Evolutionary conservation across 2,888 invertebrate genomes (phyloP).

Genomic region (Cephus pulcher): DNA sequence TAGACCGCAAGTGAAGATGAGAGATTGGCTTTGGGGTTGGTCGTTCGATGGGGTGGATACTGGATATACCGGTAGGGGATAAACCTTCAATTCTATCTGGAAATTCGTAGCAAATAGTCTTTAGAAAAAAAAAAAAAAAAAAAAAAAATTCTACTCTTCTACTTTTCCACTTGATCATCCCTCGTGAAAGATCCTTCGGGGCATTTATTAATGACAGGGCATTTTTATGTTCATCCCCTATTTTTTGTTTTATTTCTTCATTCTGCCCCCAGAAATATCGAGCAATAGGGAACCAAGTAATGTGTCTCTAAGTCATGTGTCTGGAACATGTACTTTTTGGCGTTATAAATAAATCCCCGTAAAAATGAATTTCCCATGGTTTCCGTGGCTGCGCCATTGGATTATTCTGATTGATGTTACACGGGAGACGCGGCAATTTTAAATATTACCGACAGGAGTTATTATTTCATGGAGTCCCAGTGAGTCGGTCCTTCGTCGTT

Average conservation of each 20-base stretch:
- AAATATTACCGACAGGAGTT: slow-evolving; percentile 52
- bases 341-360: not conserved
- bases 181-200: slow-evolving; percentile 11
- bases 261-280: no score
- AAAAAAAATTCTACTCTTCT: no score
- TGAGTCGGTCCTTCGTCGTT: not conserved
- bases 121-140: not conserved
- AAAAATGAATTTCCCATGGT: not conserved
- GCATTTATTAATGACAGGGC: no score
- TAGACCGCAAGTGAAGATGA: slow-evolving; percentile 55
- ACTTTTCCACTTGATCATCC: not conserved
- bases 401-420: slow-evolving; percentile 61
- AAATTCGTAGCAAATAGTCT: not conserved
- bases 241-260: no score
- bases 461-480: slow-evolving; percentile 50
- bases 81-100: slow-evolving; percentile 6
- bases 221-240: no score
- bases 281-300: no score
- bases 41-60: slow-evolving; percentile 33
- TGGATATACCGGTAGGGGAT: not conserved
- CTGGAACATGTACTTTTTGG: no score
- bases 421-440: slow-evolving; percentile 50
- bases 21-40: slow-evolving; percentile 51
- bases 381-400: slow-evolving; percentile 30
- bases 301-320: no score